Percentiles rank a stretch among this genome's conserved stretches.
These are phyloP conservation scores for Dryadula phaetusa DNA, from an alignment of 2,888 invertebrate genomes.

Conservation along the genomic window DNA sequence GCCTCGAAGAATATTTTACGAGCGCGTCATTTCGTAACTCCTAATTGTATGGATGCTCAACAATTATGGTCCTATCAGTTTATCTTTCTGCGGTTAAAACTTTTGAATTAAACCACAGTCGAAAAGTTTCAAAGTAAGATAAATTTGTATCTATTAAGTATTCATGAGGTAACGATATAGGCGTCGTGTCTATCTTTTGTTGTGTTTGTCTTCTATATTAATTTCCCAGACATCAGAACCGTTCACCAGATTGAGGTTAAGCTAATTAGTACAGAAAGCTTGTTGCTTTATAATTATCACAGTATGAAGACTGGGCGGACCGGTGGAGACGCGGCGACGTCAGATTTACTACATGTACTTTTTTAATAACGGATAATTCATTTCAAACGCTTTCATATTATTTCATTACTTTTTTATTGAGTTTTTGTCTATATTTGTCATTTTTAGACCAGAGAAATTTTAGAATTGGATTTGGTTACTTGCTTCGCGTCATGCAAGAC, in stretches of 20 bases:
- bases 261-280: conserved; percentile 42
- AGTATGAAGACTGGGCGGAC: conserved; percentile 41
- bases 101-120: conserved; percentile 10
- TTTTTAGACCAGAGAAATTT: too few species aligned
- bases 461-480: too few species aligned
- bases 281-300: conserved; percentile 43
- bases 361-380: conserved; percentile 5
- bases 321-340: conserved; percentile 26
- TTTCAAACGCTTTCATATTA: not conserved
- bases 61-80: conserved; percentile 53
- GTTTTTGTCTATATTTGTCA: not conserved
- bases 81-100: conserved; percentile 35
- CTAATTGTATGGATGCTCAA: conserved; percentile 55
- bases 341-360: conserved; percentile 25
- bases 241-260: conserved; percentile 34
- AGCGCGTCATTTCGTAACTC: conserved; percentile 59
- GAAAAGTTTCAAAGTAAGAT: conserved; percentile 2
- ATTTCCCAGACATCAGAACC: conserved; percentile 41
- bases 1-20: conserved; percentile 62
- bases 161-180: conserved; percentile 3
- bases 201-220: conserved; percentile 43
- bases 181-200: conserved; percentile 29
- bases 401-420: not conserved
- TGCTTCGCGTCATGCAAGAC: too few species aligned
- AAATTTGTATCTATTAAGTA: not conserved